Percentiles rank a stretch among this genome's conserved stretches.
Evolutionary conservation across 2,888 invertebrate genomes (phyloP).

Genomic region (Scrobipalpa atriplicella): DNA sequence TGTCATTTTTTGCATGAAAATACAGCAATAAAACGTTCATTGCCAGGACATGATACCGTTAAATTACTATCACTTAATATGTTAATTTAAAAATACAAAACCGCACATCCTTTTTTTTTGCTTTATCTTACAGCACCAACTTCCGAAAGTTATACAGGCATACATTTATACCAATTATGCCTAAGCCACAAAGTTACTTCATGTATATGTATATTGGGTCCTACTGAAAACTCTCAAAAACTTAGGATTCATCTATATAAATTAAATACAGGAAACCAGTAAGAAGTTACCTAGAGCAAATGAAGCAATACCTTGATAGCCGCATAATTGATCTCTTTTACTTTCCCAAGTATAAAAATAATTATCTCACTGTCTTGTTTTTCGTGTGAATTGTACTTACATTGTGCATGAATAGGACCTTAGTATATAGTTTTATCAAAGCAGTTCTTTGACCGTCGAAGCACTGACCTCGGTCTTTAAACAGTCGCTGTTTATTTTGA

Average conservation of each 20-base stretch:
- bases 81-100: neutral
- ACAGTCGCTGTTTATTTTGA: slow-evolving; percentile 47
- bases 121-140: neutral
- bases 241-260: too few species aligned
- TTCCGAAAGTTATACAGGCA: neutral
- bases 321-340: too few species aligned
- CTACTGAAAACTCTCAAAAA: neutral
- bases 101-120: neutral
- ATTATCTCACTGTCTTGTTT: neutral
- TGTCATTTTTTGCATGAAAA: too few species aligned
- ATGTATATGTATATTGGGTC: neutral
- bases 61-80: too few species aligned
- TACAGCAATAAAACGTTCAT: too few species aligned
- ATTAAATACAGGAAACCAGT: too few species aligned
- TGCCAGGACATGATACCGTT: too few species aligned
- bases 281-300: too few species aligned
- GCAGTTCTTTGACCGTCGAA: slow-evolving; percentile 33
- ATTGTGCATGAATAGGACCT: neutral
- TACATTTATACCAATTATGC: neutral
- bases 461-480: slow-evolving; percentile 41
- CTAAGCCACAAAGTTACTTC: neutral
- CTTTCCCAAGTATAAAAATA: too few species aligned
- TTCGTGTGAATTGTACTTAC: neutral
- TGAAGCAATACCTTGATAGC: too few species aligned
- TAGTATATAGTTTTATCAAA: slow-evolving; percentile 2